These are phyloP conservation scores for Mya arenaria DNA, from an alignment of 1,140 invertebrate genomes.

Conservation along the genomic window DNA sequence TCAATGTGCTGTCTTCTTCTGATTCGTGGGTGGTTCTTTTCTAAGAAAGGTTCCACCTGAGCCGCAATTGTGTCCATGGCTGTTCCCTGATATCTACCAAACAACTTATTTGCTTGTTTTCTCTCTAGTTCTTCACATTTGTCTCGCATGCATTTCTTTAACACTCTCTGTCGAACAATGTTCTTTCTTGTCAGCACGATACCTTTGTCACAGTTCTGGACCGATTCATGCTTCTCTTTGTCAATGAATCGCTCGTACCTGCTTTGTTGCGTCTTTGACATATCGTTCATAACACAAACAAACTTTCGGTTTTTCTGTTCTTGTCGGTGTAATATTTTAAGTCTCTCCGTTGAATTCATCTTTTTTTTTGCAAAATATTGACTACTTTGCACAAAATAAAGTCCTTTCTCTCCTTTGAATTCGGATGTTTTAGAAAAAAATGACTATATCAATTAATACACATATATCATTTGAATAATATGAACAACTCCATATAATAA, in stretches of 20 bases:
- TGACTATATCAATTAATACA: no score
- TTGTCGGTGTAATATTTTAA: conserved; percentile 30
- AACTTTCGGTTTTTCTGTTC: conserved; percentile 41
- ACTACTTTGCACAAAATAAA: no score
- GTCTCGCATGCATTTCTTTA: conserved; percentile 52
- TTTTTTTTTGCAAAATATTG: no score
- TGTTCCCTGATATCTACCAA: conserved; percentile 40
- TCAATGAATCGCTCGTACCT: conserved; percentile 29
- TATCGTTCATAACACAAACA: conserved; percentile 55
- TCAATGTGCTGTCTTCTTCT: conserved; percentile 39
- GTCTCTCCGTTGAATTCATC: conserved; percentile 46
- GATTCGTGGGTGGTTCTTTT: conserved; percentile 41
- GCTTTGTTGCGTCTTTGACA: conserved; percentile 43
- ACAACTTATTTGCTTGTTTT: conserved; percentile 16
- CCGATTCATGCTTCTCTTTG: conserved; percentile 42
- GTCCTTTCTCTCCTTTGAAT: no score
- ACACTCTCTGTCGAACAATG: conserved; percentile 36
- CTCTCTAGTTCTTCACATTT: conserved; percentile 30
- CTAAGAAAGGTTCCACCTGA: conserved; percentile 19
- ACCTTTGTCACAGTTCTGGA: conserved; percentile 22
- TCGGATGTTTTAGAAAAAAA: no score
- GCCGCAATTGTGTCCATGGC: conserved; percentile 32
- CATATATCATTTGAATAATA: no score
- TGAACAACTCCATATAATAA: no score
- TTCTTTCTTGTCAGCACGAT: conserved; percentile 32